phyloP scores from a whole-genome alignment of 2,113 vertebrate species.

The Chloebia gouldiae region DNA sequence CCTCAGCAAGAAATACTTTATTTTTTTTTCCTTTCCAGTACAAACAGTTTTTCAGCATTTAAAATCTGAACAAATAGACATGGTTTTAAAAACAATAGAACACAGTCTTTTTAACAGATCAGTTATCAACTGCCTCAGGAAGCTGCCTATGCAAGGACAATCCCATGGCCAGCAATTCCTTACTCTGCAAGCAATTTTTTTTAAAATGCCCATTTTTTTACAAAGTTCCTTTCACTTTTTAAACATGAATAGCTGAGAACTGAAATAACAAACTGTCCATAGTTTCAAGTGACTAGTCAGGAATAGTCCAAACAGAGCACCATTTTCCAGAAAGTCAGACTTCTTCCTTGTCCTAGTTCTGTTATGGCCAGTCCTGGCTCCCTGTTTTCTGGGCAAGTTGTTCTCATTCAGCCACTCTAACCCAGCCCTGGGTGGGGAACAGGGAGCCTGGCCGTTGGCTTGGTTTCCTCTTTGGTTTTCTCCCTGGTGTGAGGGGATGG shows the following conservation, averaged over 20 bases:
- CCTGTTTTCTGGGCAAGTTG: not conserved
- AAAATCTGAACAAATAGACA: constrained; percentile 44
- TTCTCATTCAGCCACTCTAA: not conserved
- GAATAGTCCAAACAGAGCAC: constrained; percentile 44
- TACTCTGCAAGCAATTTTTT: not conserved
- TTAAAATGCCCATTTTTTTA: not conserved
- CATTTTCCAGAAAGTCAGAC: not conserved
- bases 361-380: not conserved
- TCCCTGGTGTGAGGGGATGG: not conserved
- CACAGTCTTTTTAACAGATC: not conserved
- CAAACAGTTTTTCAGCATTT: constrained; percentile 30
- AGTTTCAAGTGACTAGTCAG: constrained; percentile 44
- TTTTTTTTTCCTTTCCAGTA: constrained; percentile 26
- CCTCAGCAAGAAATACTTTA: constrained; percentile 19
- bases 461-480: constrained; percentile 10
- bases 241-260: constrained; percentile 32
- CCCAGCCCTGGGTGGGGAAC: not conserved
- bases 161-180: fast-evolving
- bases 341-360: not conserved
- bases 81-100: constrained; percentile 11
- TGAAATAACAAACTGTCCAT: not conserved
- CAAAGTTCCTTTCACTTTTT: not conserved
- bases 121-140: not conserved
- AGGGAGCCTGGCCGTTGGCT: not conserved
- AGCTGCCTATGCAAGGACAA: not conserved